Percentiles rank a stretch among this genome's conserved stretches.
Conservation (phyloP, 2,797 vertebrate genomes). For the Phalanger gymnotis region DNA sequence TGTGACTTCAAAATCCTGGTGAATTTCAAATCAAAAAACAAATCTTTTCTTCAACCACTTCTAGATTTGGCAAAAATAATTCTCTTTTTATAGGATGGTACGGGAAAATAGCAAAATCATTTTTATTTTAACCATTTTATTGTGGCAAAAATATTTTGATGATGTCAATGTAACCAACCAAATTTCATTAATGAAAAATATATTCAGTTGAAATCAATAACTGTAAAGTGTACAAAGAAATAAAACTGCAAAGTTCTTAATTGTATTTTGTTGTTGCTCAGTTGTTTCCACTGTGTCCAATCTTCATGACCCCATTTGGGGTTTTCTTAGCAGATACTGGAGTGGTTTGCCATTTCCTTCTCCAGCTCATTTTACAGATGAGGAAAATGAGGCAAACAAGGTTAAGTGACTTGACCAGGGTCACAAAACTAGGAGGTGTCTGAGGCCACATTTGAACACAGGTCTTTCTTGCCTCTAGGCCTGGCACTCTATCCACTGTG, state of each 20-base stretch:
- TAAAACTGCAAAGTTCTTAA: conserved; percentile 71
- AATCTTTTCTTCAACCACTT: conserved; percentile 49
- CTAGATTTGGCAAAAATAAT: conserved; percentile 42
- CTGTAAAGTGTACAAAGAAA: conserved; percentile 64
- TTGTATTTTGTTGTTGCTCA: background rate
- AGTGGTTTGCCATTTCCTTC: background rate
- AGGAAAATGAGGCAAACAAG: background rate
- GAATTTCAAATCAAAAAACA: conserved; percentile 46
- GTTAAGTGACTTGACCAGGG: background rate
- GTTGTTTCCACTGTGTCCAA: background rate
- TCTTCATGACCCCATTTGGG: background rate
- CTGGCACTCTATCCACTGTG: background rate
- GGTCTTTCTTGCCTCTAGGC: background rate
- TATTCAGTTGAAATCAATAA: conserved; percentile 73
- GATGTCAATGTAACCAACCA: conserved; percentile 57
- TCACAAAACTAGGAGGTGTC: background rate
- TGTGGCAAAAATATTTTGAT: conserved; percentile 62
- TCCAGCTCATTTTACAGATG: background rate
- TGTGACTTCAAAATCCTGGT: conserved; percentile 39
- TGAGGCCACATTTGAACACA: background rate
- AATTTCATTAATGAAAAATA: conserved; percentile 65
- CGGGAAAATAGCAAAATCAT: conserved; percentile 41
- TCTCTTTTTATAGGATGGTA: conserved; percentile 2
- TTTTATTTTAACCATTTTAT: conserved; percentile 36
- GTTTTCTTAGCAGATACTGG: background rate